Percentiles rank a stretch among this genome's conserved stretches.
These are phyloP conservation scores for Holothuria leucospilota DNA, from an alignment of 53 echinoderm and acorn worm species.

Conservation along the genomic window DNA sequence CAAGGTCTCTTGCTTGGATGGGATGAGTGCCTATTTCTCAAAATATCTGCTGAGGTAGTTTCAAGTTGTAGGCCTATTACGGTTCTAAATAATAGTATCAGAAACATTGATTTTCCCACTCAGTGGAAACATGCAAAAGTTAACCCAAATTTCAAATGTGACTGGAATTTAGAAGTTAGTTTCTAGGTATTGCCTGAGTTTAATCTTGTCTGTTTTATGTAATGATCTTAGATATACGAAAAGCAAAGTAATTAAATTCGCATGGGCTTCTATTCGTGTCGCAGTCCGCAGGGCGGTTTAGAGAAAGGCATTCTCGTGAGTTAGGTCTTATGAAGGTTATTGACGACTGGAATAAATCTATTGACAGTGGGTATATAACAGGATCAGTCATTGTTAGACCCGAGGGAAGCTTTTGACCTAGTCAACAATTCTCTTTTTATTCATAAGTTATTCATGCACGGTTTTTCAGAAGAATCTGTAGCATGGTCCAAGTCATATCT, in stretches of 20 bases:
- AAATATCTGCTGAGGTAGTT: neutral
- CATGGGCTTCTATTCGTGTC: neutral
- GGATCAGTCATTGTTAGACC: slow-evolving; percentile 14
- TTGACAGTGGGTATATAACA: too few species aligned
- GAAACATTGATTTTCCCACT: neutral
- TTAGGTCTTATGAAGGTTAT: neutral
- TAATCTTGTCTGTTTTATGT: slow-evolving; percentile 34
- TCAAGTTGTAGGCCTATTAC: too few species aligned
- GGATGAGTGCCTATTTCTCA: neutral
- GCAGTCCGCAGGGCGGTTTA: slow-evolving; percentile 2
- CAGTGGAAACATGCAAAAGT: slow-evolving; percentile 20
- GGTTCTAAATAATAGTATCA: too few species aligned
- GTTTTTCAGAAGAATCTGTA: slow-evolving; percentile 11
- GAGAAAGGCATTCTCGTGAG: neutral
- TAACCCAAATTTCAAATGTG: too few species aligned
- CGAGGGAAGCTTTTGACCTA: slow-evolving; percentile 20
- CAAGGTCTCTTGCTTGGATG: slow-evolving; percentile 5
- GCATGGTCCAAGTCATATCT: slow-evolving; percentile 26
- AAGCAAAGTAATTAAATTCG: slow-evolving; percentile 1
- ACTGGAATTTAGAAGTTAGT: too few species aligned
- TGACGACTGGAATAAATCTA: too few species aligned
- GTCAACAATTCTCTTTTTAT: neutral
- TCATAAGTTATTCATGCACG: slow-evolving; percentile 11
- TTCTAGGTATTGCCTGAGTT: neutral
- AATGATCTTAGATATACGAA: slow-evolving; percentile 16